These are phyloP conservation scores for Novumbra hubbsi DNA, from an alignment of 2,797 vertebrate genomes.

Conservation along the genomic window DNA sequence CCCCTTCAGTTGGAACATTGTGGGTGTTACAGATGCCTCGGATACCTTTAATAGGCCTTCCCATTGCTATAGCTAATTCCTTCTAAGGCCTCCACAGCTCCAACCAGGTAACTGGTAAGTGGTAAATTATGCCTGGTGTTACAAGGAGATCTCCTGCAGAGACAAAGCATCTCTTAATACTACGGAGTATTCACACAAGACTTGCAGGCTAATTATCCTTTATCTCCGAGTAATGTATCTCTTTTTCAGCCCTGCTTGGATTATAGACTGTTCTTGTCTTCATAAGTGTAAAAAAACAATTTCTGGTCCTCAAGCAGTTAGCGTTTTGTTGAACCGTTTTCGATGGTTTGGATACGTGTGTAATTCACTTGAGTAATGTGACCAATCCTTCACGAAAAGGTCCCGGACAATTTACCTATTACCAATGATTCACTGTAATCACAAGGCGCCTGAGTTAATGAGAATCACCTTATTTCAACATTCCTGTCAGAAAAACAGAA, in stretches of 20 bases:
- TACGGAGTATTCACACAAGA: slow-evolving; percentile 41
- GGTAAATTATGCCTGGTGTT: slow-evolving; percentile 50
- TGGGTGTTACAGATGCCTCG: slow-evolving; percentile 29
- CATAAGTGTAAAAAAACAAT: slow-evolving; percentile 24
- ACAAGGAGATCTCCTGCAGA: slow-evolving; percentile 36
- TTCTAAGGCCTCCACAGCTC: slow-evolving; percentile 41
- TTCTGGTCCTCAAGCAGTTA: slow-evolving; percentile 1
- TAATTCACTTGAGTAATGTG: background rate
- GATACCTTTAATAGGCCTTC: slow-evolving; percentile 20
- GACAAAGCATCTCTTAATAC: slow-evolving; percentile 29
- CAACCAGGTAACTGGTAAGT: slow-evolving; percentile 48
- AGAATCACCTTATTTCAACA: slow-evolving; percentile 36
- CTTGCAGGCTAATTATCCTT: slow-evolving; percentile 55
- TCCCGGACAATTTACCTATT: slow-evolving; percentile 34
- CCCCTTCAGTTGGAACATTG: slow-evolving; percentile 27
- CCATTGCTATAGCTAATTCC: slow-evolving; percentile 50
- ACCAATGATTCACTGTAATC: slow-evolving; percentile 27
- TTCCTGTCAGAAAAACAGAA: slow-evolving; percentile 44
- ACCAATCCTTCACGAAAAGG: background rate
- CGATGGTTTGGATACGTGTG: background rate
- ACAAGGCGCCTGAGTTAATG: slow-evolving; percentile 15
- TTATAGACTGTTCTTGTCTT: slow-evolving; percentile 36
- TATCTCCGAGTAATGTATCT: slow-evolving; percentile 48
- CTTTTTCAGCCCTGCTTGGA: slow-evolving; percentile 32
- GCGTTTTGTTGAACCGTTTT: background rate